phyloP scores from a whole-genome alignment of 2,797 vertebrate species.

The Lacerta agilis region DNA sequence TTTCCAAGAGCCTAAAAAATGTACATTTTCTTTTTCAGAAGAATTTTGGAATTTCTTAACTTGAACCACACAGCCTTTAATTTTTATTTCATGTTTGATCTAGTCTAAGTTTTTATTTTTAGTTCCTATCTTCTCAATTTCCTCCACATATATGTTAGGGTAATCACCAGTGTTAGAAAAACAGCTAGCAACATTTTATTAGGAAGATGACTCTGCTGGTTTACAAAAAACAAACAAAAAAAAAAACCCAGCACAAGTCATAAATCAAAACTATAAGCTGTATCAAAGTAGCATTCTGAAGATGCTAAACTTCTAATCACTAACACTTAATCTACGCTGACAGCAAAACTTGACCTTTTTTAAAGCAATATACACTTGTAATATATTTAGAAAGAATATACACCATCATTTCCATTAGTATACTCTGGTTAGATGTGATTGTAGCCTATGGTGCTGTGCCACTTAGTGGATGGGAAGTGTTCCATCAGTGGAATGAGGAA shows the following conservation, averaged over 20 bases:
- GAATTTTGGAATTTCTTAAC: neutral
- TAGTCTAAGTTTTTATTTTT: neutral
- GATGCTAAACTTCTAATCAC: neutral
- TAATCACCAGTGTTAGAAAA: conserved; percentile 12
- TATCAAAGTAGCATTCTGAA: neutral
- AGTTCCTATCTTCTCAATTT: conserved; percentile 62
- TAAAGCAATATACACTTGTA: neutral
- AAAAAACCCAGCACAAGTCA: neutral
- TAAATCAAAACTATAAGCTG: neutral
- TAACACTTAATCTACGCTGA: neutral
- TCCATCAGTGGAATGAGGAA: no score
- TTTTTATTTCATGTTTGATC: neutral
- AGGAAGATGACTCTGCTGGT: conserved; percentile 11
- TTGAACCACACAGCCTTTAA: neutral
- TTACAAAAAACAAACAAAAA: conserved; percentile 8
- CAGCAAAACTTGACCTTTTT: neutral
- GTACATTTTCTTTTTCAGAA: conserved; percentile 24
- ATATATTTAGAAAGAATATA: conserved; percentile 1
- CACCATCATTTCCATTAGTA: neutral
- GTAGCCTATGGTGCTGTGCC: no score
- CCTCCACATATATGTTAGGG: conserved; percentile 67
- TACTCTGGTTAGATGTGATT: neutral
- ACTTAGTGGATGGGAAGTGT: no score
- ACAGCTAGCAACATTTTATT: neutral
- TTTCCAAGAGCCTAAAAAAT: neutral